Evolutionary conservation across 2,797 vertebrate species (phyloP).

Genomic region (Liasis olivaceus): DNA sequence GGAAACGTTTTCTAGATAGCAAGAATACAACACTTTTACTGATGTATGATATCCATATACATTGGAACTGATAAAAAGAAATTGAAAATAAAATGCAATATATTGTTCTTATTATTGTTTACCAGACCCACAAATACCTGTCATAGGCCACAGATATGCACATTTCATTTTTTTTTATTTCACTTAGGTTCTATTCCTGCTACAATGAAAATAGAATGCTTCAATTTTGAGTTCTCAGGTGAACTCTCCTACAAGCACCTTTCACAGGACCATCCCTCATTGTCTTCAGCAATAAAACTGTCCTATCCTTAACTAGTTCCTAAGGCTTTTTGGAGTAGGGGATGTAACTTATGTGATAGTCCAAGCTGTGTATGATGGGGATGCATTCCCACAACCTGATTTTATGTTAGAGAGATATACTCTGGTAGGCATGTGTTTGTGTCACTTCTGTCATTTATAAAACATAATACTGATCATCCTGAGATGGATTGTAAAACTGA

Average conservation of each 20-base stretch:
- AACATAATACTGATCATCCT: not conserved
- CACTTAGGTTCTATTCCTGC: not conserved
- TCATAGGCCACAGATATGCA: not conserved
- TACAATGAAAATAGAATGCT: not conserved
- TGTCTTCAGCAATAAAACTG: not conserved
- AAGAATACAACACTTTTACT: not conserved
- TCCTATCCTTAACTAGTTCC: not conserved
- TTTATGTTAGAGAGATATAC: not conserved
- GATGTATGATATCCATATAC: not conserved
- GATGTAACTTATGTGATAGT: not conserved
- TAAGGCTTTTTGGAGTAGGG: not conserved
- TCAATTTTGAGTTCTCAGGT: not conserved
- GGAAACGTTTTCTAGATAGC: not conserved
- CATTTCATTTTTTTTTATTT: not conserved
- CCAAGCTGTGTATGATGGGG: not conserved
- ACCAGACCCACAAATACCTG: not conserved
- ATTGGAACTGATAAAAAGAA: not conserved
- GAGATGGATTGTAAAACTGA: not conserved
- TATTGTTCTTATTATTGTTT: not conserved
- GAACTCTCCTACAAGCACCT: not conserved
- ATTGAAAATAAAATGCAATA: not conserved
- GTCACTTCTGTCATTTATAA: not conserved
- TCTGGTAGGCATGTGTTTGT: not conserved
- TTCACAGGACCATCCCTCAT: not conserved
- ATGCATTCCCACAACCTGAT: not conserved